These are phyloP conservation scores for Idaea aversata DNA, from an alignment of 2,888 invertebrate species.

Conservation along the genomic window DNA sequence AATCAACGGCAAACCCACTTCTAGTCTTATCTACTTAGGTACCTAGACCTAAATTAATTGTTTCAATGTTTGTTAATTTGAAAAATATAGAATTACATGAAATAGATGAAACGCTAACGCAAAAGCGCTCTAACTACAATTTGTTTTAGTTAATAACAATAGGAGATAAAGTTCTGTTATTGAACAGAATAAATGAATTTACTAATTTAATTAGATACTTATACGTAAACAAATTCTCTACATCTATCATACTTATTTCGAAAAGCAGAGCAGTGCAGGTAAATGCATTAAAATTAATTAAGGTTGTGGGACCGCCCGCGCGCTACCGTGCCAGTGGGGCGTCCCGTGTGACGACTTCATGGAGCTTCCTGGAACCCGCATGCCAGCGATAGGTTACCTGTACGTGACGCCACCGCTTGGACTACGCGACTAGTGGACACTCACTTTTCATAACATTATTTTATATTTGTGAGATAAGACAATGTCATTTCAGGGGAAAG, in stretches of 20 bases:
- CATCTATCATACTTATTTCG: slow-evolving; percentile 15
- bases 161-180: no score
- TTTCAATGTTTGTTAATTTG: background rate
- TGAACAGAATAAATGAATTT: no score
- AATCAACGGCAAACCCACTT: slow-evolving; percentile 6
- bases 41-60: background rate
- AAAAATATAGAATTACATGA: background rate
- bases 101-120: no score
- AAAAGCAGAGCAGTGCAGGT: slow-evolving; percentile 43
- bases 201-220: no score
- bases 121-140: no score
- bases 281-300: slow-evolving; percentile 77
- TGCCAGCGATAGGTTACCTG: slow-evolving; percentile 26
- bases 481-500: no score
- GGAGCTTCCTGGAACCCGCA: slow-evolving; percentile 69
- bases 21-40: background rate
- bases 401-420: slow-evolving; percentile 27
- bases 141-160: no score
- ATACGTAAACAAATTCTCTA: background rate
- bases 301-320: slow-evolving; percentile 73
- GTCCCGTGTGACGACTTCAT: slow-evolving; percentile 71
- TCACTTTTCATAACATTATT: background rate
- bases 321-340: slow-evolving; percentile 70
- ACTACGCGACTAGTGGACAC: background rate
- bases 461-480: no score